Evolutionary conservation across 2,113 vertebrate species (phyloP).

Genomic region (Arothron firmamentum): DNA sequence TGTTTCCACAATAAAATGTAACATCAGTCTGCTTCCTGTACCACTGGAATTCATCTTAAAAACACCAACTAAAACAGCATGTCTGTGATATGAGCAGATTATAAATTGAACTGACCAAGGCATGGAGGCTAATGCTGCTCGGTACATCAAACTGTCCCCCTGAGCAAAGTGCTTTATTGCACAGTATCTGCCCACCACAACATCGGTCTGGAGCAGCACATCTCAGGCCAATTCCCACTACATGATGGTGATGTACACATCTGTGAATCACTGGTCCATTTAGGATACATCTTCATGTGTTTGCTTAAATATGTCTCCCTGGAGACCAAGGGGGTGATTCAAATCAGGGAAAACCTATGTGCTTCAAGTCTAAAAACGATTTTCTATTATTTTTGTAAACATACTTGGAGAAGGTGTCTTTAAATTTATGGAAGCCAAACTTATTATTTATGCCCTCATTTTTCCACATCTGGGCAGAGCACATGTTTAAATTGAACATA

Average conservation of each 20-base stretch:
- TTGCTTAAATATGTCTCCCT: slow-evolving; percentile 44
- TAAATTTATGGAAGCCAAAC: too few species aligned
- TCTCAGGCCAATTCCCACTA: slow-evolving; percentile 25
- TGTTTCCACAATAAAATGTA: neutral
- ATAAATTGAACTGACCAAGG: slow-evolving; percentile 4
- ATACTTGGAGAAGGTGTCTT: too few species aligned
- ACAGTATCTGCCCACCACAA: slow-evolving; percentile 30
- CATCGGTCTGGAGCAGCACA: slow-evolving; percentile 29
- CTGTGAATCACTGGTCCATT: slow-evolving; percentile 51
- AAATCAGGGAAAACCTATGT: too few species aligned
- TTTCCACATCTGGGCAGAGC: too few species aligned
- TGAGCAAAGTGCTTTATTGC: slow-evolving; percentile 29
- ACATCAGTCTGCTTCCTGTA: neutral
- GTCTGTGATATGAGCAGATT: slow-evolving; percentile 14
- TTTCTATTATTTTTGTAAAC: too few species aligned
- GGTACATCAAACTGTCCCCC: slow-evolving; percentile 18
- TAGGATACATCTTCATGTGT: slow-evolving; percentile 52
- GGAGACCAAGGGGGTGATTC: too few species aligned
- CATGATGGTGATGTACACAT: slow-evolving; percentile 44
- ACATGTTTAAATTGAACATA: too few species aligned
- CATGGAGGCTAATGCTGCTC: slow-evolving; percentile 16
- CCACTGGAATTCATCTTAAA: slow-evolving; percentile 8
- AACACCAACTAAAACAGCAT: neutral
- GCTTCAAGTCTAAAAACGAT: too few species aligned
- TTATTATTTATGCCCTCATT: too few species aligned